phyloP scores from a whole-genome alignment of 92 coral and sea anemone species.

The Parazoanthus swiftii region DNA sequence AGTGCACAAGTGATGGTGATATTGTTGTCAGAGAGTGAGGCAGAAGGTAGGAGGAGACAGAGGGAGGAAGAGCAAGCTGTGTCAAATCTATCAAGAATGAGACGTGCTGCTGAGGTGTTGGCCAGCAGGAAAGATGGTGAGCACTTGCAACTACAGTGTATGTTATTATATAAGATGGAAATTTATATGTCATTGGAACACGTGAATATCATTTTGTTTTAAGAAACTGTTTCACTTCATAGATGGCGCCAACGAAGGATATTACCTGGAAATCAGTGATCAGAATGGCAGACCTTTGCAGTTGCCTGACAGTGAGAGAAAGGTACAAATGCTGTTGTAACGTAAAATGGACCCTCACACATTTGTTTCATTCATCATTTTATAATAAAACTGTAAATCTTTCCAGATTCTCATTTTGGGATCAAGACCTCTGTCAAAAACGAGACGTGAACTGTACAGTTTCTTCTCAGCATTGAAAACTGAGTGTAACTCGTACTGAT shows the following conservation, averaged over 20 bases:
- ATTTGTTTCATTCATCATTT: no score
- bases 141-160: background rate
- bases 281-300: conserved; percentile 85
- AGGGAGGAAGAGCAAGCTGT: conserved; percentile 57
- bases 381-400: no score
- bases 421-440: no score
- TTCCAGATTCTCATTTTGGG: no score
- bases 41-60: conserved; percentile 53
- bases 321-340: conserved; percentile 50
- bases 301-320: conserved; percentile 83
- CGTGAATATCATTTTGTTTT: no score
- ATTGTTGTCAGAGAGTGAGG: conserved; percentile 59
- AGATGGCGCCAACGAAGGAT: conserved; percentile 56
- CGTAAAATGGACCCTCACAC: background rate
- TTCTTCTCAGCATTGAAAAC: no score
- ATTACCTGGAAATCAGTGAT: conserved; percentile 84
- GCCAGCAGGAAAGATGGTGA: conserved; percentile 88
- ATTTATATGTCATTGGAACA: background rate
- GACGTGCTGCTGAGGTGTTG: conserved; percentile 88
- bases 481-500: no score
- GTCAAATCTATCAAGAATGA: conserved; percentile 71
- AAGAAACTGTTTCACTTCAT: conserved; percentile 7
- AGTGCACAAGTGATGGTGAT: conserved; percentile 79
- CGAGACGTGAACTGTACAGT: no score
- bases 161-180: background rate